phyloP scores from a whole-genome alignment of 2,888 invertebrate species.

The Notodonta ziczac region DNA sequence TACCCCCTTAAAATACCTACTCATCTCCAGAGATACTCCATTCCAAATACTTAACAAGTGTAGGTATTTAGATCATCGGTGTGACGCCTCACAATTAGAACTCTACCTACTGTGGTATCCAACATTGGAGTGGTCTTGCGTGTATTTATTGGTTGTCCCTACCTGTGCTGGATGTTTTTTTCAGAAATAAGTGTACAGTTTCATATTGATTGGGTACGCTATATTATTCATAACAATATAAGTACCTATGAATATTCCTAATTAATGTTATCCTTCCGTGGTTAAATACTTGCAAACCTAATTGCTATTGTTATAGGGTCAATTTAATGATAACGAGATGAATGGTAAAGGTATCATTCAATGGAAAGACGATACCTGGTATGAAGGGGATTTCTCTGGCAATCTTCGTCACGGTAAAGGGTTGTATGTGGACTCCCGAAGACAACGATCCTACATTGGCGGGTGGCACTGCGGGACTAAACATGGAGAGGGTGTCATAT shows the following conservation, averaged over 20 bases:
- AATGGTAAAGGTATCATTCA: constrained; percentile 80
- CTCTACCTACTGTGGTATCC: no score
- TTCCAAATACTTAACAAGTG: no score
- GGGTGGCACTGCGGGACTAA: constrained; percentile 80
- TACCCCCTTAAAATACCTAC: not conserved
- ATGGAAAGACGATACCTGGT: constrained; percentile 84
- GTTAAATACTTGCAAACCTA: not conserved
- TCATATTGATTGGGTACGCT: not conserved
- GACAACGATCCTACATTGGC: constrained; percentile 68
- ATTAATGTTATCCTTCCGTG: no score
- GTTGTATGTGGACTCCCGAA: constrained; percentile 70
- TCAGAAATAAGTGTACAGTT: no score
- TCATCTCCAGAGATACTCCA: no score
- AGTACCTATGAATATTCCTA: no score
- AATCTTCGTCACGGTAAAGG: constrained; percentile 85
- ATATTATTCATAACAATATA: not conserved
- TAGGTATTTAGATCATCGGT: no score
- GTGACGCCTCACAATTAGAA: no score
- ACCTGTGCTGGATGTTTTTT: no score
- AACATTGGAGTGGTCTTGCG: no score
- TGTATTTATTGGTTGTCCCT: no score
- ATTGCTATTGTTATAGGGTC: constrained; percentile 70
- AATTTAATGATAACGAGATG: constrained; percentile 83
- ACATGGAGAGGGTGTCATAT: constrained; percentile 68
- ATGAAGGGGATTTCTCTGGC: constrained; percentile 83